Base-by-base conservation (phyloP, 2,888 invertebrate genomes). In the Ochlodes sylvanus region DNA sequence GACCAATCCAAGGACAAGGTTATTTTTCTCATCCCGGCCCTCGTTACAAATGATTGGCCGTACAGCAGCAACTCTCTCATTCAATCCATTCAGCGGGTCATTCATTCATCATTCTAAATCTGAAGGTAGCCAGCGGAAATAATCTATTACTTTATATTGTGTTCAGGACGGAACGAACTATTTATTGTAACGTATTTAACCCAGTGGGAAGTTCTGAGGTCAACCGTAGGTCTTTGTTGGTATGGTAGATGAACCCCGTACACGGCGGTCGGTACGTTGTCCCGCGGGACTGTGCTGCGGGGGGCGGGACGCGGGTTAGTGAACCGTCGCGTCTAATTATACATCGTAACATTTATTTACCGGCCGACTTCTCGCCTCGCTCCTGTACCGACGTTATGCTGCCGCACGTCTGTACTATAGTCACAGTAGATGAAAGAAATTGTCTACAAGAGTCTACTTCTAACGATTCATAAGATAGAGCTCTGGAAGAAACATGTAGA, bases 291-390 rank as follows among this genome's bases (percentile, higher is more conserved):
- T 27, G 27, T 0, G 7, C 7, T 12, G 17, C 15, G 44, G 44
- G 15, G 17, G 1, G 44, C 17, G 44, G 68, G 66, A 73, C 68
- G 77, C 76, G 75, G 85, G 84, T 85, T 78, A 84, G 72, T 85
- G 85, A 85, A 84, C 85, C 75, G 77, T 71, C 47, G 32, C 64
- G 70, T 80, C 85, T 85, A 85, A 80, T 80, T 81, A 76, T 85
- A 85, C 76, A 74, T 69, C 68, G 70, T 80, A 81, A 75, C 81
- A 82, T 84, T 83, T 83, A 64, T 64, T 57, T 44, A 62, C 61
- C 61, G 58, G 47, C 54, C 56, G 44, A 52, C 44, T 44, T 63
- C 63, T 63, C 58, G 47, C 56, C 47, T 47, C 64, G 15, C 17
- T 47, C 44, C 17, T 17, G 44, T 47, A 47, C 17, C 38, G 38